Evolutionary conservation across 2,113 vertebrate genomes (phyloP).

Genomic region (Pedionomus torquatus): DNA sequence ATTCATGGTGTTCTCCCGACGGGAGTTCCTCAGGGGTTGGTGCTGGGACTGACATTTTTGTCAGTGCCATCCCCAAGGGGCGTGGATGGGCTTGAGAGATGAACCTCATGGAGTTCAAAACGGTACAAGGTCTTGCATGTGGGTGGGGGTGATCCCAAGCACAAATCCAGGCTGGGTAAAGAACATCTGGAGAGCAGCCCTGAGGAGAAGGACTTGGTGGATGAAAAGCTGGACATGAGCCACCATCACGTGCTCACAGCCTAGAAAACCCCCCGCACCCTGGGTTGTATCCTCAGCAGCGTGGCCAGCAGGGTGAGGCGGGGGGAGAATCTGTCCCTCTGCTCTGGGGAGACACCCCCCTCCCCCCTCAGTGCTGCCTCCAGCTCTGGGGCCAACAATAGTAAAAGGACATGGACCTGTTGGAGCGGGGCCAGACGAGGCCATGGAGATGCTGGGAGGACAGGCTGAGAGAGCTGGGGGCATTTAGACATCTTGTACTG

Average conservation of each 20-base stretch:
- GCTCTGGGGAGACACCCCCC: not conserved
- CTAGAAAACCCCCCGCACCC: too few relatives aligned
- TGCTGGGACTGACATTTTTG: not conserved
- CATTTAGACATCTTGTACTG: too few relatives aligned
- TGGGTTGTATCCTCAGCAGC: not conserved
- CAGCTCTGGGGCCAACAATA: not conserved
- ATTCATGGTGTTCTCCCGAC: not conserved
- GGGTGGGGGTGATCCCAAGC: not conserved
- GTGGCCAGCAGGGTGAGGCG: not conserved
- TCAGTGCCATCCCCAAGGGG: not conserved
- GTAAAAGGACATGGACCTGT: not conserved
- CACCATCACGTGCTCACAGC: not conserved
- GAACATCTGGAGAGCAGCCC: not conserved
- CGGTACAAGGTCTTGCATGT: not conserved
- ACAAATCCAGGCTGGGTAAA: not conserved
- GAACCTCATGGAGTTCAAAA: not conserved
- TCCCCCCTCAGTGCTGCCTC: not conserved
- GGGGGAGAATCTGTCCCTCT: not conserved
- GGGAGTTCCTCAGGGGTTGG: not conserved
- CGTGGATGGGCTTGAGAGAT: not conserved
- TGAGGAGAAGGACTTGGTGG: not conserved
- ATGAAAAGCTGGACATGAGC: not conserved
- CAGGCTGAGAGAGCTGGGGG: not conserved
- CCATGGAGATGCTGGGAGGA: too few relatives aligned
- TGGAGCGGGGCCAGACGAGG: too few relatives aligned